These are phyloP conservation scores for Pantherophis alleghaniensis DNA, from an alignment of 2,797 vertebrate genomes.

Conservation along the genomic window DNA sequence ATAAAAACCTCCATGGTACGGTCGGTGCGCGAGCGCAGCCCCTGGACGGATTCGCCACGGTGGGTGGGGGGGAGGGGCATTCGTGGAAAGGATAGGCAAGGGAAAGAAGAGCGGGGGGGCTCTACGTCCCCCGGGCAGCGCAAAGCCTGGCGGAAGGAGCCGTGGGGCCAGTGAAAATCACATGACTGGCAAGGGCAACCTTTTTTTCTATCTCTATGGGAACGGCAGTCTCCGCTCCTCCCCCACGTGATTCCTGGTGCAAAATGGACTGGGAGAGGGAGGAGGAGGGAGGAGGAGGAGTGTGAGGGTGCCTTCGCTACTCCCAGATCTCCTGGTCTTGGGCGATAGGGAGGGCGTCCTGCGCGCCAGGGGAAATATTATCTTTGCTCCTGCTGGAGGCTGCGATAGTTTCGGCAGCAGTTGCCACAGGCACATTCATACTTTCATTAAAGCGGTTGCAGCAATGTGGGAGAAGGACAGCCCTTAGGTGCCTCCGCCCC, in stretches of 20 bases:
- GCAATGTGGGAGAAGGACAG: neutral
- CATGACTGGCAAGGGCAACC: neutral
- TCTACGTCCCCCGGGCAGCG: neutral
- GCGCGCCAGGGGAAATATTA: neutral
- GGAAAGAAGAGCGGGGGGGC: neutral
- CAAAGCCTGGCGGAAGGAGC: constrained; percentile 10
- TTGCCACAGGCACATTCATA: neutral
- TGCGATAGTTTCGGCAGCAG: neutral
- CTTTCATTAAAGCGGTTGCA: neutral
- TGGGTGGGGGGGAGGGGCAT: neutral
- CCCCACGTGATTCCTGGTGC: constrained; percentile 9
- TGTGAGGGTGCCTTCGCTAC: too few relatives aligned
- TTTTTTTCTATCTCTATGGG: constrained; percentile 19
- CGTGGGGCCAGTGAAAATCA: neutral
- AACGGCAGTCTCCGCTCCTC: neutral
- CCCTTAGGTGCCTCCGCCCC: neutral
- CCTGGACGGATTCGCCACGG: neutral
- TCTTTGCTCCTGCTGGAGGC: neutral
- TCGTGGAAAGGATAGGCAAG: neutral
- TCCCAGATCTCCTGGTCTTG: too few relatives aligned
- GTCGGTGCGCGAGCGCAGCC: constrained; percentile 10
- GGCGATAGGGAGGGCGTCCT: too few relatives aligned
- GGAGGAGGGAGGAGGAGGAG: too few relatives aligned
- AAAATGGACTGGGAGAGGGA: neutral
- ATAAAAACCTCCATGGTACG: constrained; percentile 84